These are phyloP conservation scores for Lophius piscatorius DNA, from an alignment of 2,113 vertebrate species.

Conservation along the genomic window DNA sequence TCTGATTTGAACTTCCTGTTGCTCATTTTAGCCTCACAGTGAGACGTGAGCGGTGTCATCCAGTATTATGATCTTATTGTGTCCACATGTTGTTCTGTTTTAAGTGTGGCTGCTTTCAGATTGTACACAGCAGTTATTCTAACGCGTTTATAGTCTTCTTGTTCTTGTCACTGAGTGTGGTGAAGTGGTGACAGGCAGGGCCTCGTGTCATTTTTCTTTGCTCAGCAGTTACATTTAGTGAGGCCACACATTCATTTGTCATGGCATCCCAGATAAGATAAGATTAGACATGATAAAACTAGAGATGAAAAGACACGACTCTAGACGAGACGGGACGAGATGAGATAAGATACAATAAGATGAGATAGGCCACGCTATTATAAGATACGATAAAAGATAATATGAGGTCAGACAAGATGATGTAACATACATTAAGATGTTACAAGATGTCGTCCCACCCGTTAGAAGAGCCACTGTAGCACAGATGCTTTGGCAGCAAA, in stretches of 20 bases:
- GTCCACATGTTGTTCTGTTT: conserved; percentile 46
- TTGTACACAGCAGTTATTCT: conserved; percentile 24
- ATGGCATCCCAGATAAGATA: not conserved
- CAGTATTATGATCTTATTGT: conserved; percentile 23
- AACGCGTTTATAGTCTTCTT: conserved; percentile 52
- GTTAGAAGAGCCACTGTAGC: too few species aligned
- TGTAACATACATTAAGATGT: too few species aligned
- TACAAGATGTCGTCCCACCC: too few species aligned
- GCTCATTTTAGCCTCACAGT: conserved; percentile 1
- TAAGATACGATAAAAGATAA: too few species aligned
- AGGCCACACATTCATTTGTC: conserved; percentile 20
- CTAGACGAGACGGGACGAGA: too few species aligned
- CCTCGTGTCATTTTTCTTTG: conserved; percentile 28
- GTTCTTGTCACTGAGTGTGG: conserved; percentile 19
- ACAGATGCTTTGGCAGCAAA: too few species aligned
- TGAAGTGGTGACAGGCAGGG: conserved; percentile 14
- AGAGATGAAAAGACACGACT: too few species aligned
- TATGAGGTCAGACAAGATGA: too few species aligned
- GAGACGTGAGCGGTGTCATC: conserved; percentile 19
- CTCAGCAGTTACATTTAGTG: conserved; percentile 28
- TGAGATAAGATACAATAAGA: too few species aligned
- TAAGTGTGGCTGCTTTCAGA: conserved; percentile 8
- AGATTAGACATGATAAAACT: too few species aligned
- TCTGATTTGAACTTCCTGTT: conserved; percentile 43
- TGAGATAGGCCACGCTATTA: too few species aligned